Evolutionary conservation across 2,113 vertebrate species (phyloP), one percentile per base, ranked within the genome.

Genomic region (Lophius piscatorius): DNA sequence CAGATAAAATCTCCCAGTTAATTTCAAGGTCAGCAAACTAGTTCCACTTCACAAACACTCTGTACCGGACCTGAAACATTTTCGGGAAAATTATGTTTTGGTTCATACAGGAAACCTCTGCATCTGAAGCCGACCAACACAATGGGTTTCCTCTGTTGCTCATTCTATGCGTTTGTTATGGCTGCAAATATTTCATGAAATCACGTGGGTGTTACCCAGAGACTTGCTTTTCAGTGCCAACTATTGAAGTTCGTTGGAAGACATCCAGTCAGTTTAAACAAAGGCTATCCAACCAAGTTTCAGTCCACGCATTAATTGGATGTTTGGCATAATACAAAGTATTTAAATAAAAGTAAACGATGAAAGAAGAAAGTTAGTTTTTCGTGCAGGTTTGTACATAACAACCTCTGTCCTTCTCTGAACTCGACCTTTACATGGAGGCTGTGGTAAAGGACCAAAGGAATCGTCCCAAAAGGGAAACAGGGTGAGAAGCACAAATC

Each of bases 11-110:
- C 74, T 64, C 38, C 57, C 14, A 52, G 89, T 91, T 92, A 86
- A 88, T 28, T 46, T 55, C 16, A 45, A 87, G 90, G 89, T 90
- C 88, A 90, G 62, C 67, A 74, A 80, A 87, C 63, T 52, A 77
- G 80, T 78, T 64, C 54, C 61, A 75, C 57, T 63, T 75, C 41
- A 46, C 33, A 39, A 42, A 63, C 49, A 45, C 65, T 54, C 11
- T 69, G 41, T 10, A 20, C 9, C 5, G 5, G n/a, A 28, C 9
- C 9, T 23, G 28, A 17, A 33, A 2, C 45, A 46, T 62, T 59
- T 55, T 64, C 44, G 50, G 17, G 34, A 41, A 65, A 46, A 17
- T 22, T 0, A 6, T 40, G 36, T 67, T 48, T 17, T 70, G 64
- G 64, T 61, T 78, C 24, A 46, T 14, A 35, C 57, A 52, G 64